phyloP scores from a whole-genome alignment of 2,797 vertebrate species.

The Peromyscus attwateri region DNA sequence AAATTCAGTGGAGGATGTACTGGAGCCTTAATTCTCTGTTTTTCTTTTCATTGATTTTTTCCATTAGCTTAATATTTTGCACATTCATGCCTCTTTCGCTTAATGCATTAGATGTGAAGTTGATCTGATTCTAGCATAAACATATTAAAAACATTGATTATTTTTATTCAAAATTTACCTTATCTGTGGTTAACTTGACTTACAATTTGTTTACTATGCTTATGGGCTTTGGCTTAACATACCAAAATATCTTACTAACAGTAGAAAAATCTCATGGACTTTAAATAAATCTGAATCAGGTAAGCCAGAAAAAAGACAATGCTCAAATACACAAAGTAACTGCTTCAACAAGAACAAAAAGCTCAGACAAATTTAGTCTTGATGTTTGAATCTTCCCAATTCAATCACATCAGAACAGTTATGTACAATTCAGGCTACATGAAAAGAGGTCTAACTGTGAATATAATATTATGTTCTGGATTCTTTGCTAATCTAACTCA shows the following conservation, averaged over 20 bases:
- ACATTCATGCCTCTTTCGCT: conserved; percentile 10
- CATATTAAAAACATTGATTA: neutral
- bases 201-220: conserved; percentile 51
- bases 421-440: conserved; percentile 73
- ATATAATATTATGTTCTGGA: conserved; percentile 79
- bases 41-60: neutral
- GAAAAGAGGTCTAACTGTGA: conserved; percentile 73
- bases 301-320: conserved; percentile 70
- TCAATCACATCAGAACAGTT: conserved; percentile 73
- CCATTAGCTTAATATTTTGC: neutral
- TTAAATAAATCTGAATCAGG: conserved; percentile 64
- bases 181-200: neutral
- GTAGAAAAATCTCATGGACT: conserved; percentile 64
- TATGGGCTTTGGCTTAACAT: neutral
- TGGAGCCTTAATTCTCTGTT: neutral
- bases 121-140: conserved; percentile 11
- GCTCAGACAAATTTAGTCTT: conserved; percentile 79
- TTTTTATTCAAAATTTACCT: conserved; percentile 43
- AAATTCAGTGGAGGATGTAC: neutral
- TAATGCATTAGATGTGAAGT: conserved; percentile 15
- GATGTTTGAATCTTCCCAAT: conserved; percentile 66
- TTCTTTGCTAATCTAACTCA: conserved; percentile 83
- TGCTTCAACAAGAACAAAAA: conserved; percentile 81
- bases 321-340: conserved; percentile 75
- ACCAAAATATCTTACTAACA: conserved; percentile 3